Evolutionary conservation across 2,888 invertebrate species (phyloP).

Genomic region (Lymantria dispar): DNA sequence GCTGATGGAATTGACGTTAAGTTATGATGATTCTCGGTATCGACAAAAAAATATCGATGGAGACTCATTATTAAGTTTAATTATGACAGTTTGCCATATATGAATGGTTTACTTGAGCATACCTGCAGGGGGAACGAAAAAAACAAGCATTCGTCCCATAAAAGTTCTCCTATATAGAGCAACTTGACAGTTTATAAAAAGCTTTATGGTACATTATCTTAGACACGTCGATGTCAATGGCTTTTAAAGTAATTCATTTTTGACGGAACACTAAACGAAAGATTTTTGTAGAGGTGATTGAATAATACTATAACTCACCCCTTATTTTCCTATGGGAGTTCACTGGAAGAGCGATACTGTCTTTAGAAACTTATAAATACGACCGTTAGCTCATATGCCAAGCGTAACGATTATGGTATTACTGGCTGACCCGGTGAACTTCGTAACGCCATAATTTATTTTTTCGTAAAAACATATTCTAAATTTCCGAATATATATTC

Average conservation of each 20-base stretch:
- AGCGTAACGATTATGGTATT: no score
- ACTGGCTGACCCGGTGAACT: no score
- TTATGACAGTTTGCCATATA: conserved; percentile 80
- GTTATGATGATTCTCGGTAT: conserved; percentile 70
- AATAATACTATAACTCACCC: no score
- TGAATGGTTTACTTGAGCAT: conserved; percentile 64
- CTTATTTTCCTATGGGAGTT: no score
- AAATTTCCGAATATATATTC: no score
- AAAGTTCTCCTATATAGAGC: conserved; percentile 59
- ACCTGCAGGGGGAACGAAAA: conserved; percentile 50
- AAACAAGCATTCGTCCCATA: conserved; percentile 56
- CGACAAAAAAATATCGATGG: conserved; percentile 64
- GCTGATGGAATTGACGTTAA: conserved; percentile 63
- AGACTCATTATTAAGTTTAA: conserved; percentile 76
- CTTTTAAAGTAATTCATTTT: conserved; percentile 22
- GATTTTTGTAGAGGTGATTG: no score
- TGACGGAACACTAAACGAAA: background rate
- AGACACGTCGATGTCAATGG: conserved; percentile 44
- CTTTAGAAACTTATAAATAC: no score
- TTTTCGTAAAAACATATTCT: no score
- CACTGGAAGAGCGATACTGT: no score
- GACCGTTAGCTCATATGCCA: no score
- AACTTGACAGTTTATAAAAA: conserved; percentile 61
- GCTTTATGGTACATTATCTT: conserved; percentile 51
- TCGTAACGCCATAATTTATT: no score